Evolutionary conservation across 2,888 invertebrate species (phyloP), one percentile per base, ranked within the genome.

Genomic region (Anagyrus pseudococci): DNA sequence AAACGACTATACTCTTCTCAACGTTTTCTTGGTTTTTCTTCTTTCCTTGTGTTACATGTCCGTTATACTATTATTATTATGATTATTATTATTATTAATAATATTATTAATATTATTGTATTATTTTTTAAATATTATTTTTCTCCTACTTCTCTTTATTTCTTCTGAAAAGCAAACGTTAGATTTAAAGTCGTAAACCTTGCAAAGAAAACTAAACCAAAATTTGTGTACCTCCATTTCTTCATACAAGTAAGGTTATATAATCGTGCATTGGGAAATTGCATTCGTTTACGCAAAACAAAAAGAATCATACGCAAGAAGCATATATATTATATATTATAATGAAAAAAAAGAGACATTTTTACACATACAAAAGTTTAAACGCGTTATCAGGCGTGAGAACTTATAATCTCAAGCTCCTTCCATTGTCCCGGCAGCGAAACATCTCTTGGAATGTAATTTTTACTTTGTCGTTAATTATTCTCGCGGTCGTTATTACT

Each of bases 381-480:
- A 46, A 37, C 55, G n/a, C n/a, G n/a, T n/a, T n/a, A n/a, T n/a
- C n/a, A n/a, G n/a, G n/a, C n/a, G n/a, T n/a, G 41, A 17, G 46
- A 57, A 61, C 23, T 25, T 54, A 57, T 54, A 13, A 58, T 58
- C 49, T 50, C 60, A 48, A 50, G 43, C 50, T 43, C 43, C 22
- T 58, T 65, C 47, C 25, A 62, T 56, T 62, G 58, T 58, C 47
- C 56, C 55, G 58, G 60, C 60, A 66, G 62, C 56, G 60, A 58
- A 65, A 55, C 20, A 58, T n/a, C 54, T 60, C 63, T 63, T 64
- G 63, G 58, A 67, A 58, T 67, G 68, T 68, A 65, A 65, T 65
- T 68, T 64, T 68, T 64, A 68, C 56, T 68, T 68, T 64, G 55
- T 67, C 68, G 66, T 68, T 68, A 8, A 68, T 63, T 61, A 64